Base-by-base conservation (phyloP, 2,797 vertebrate genomes). In the Meda fulgida region DNA sequence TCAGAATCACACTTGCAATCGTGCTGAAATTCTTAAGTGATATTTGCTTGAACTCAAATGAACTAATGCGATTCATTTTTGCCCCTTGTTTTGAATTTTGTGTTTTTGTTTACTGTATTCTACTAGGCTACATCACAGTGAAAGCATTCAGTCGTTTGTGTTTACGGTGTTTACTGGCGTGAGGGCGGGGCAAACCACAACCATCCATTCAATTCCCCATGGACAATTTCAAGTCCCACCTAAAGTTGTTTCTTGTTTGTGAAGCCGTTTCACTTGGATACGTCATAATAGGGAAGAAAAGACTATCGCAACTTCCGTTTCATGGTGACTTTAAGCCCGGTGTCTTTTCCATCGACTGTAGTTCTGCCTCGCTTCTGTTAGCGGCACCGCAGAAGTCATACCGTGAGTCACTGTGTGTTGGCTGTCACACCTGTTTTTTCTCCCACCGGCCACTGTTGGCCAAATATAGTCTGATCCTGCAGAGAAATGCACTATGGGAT, bases 391-490 rank as follows among this genome's bases (percentile, higher is more conserved):
- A 87, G 84, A 78, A 90, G 91, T 91, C 89, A 89, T 71, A 53
- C 11, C 88, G 90, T 91, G 91, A 91, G 87, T 87, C 85, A 89
- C 84, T 73, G 84, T 83, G 76, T 85, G 81, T 81, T 67, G 71
- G 90, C 65, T 48, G 88, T 92, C 90, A 91, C 93, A 93, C 93
- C 93, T 92, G 92, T 92, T 93, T 92, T 7, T 87, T 91, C 90
- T 53, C 85, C 71, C 66, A 55, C 72, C 53, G 66, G 89, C 88
- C 88, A 88, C 83, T 84, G 66, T 48, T 87, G 70, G 82, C 90
- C 91, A 92, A 90, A 93, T 94, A 93, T 93, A 94, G 92, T 89
- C 86, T 73, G 89, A 89, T 90, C 90, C 92, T 90, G 91, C 90
- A 89, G 84, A 79, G 80, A 88, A 90, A 73, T 71, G 90, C 67